Percentiles rank a stretch among this genome's conserved stretches.
Conservation (phyloP, 2,797 vertebrate species). For the Leptoclinus maculatus region DNA sequence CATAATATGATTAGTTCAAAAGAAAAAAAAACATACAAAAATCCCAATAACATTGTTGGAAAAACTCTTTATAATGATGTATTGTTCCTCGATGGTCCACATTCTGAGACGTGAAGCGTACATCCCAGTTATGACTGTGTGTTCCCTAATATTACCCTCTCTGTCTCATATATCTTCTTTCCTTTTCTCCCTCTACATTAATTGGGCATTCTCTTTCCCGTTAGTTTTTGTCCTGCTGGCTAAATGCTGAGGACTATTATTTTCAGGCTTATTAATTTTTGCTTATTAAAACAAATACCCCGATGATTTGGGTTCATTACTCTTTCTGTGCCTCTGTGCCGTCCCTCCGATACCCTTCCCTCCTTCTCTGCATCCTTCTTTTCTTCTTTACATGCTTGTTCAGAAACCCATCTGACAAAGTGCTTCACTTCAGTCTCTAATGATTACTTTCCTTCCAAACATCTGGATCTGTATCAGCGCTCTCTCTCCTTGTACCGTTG, state of each 20-base stretch:
- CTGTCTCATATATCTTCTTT: slow-evolving; percentile 33
- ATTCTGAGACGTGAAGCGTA: neutral
- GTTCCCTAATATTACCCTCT: slow-evolving; percentile 47
- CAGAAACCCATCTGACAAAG: slow-evolving; percentile 40
- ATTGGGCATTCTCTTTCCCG: slow-evolving; percentile 62
- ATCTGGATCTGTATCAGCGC: neutral
- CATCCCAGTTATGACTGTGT: slow-evolving; percentile 45
- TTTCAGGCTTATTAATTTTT: slow-evolving; percentile 78
- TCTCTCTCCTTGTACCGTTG: slow-evolving; percentile 1
- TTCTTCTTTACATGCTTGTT: slow-evolving; percentile 18
- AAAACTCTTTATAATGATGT: neutral
- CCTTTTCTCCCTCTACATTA: slow-evolving; percentile 49
- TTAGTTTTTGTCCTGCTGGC: slow-evolving; percentile 67
- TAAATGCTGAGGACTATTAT: slow-evolving; percentile 71
- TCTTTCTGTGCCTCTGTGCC: slow-evolving; percentile 35
- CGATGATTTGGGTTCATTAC: slow-evolving; percentile 66
- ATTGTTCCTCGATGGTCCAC: neutral
- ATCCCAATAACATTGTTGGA: neutral
- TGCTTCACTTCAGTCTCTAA: slow-evolving; percentile 53
- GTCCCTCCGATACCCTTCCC: neutral
- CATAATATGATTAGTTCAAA: neutral
- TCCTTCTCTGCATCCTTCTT: neutral
- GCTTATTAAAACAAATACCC: slow-evolving; percentile 78
- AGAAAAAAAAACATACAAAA: neutral
- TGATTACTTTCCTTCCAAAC: slow-evolving; percentile 28